Percentiles rank a stretch among this genome's conserved stretches.
phyloP scores from a whole-genome alignment of 2,113 vertebrate genomes.

The Cebus imitator region DNA sequence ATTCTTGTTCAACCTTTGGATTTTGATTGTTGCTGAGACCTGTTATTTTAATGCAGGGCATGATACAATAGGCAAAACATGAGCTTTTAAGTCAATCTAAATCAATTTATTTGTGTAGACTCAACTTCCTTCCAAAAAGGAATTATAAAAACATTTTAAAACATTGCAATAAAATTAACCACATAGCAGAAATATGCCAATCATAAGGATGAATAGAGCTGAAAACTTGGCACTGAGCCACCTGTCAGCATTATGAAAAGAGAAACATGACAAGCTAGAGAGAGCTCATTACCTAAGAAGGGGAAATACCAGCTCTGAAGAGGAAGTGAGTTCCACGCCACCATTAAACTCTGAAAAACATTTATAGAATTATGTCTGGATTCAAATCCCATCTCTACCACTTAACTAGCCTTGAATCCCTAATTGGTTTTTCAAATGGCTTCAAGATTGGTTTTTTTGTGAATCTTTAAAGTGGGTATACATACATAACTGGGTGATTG shows the following conservation, averaged over 20 bases:
- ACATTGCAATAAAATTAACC: slow-evolving; percentile 25
- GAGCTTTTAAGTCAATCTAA: slow-evolving; percentile 20
- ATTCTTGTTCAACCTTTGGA: not conserved
- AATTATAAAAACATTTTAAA: not conserved
- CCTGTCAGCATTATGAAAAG: not conserved
- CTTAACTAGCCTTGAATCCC: not conserved
- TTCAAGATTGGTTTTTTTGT: not conserved
- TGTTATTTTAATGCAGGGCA: not conserved
- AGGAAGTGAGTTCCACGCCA: not conserved
- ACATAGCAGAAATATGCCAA: slow-evolving; percentile 8
- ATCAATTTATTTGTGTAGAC: slow-evolving; percentile 12
- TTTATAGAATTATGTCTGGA: not conserved
- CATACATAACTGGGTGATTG: not conserved
- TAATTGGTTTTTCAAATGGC: not conserved
- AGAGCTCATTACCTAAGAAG: not conserved
- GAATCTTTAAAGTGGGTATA: not conserved
- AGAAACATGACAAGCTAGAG: not conserved
- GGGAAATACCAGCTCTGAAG: not conserved
- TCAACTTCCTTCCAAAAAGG: slow-evolving; percentile 12
- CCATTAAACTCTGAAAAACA: not conserved
- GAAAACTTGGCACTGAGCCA: not conserved
- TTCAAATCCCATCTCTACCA: not conserved
- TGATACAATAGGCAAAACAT: not conserved
- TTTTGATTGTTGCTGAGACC: not conserved
- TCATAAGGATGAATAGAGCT: not conserved